Evolutionary conservation across 1,140 invertebrate species (phyloP), one percentile per base, ranked within the genome.

Genomic region (Drosophila subpulchrella): DNA sequence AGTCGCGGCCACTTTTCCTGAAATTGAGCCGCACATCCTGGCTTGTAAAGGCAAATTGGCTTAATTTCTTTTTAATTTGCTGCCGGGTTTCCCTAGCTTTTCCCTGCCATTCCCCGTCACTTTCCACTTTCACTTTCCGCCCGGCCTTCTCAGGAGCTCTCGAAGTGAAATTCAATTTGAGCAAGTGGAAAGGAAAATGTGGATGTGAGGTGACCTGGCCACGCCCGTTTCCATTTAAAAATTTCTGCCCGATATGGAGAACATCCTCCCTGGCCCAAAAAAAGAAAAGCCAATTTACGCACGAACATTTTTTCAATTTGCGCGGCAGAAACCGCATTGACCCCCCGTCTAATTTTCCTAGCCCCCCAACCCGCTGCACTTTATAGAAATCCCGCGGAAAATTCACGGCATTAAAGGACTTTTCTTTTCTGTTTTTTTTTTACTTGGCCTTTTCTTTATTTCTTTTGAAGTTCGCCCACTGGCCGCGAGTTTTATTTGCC

Each of bases 1-100:
- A 88, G 70, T 68, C 48, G 71, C 38, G 17, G 47, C 60, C 66
- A 61, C 73, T 67, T 73, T 59, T 66, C 51, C 66, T 77, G 61
- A 54, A 79, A 81, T 67, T 68, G 81, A 77, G 73, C 74, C 78
- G 71, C 57, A 46, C 60, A 54, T 79, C 61, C 70, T 61, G 58
- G 20, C 62, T 30, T 53, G 68, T 59, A 63, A 51, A 67, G 74
- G 65, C 81, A 90, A 90, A 90, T 90, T 90, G 85, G 85, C 88
- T 90, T 90, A 90, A 90, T 90, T 90, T 90, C 86, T 90, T 90
- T 90, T 90, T 90, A 90, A 90, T 90, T 90, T 90, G 83, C 85
- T 90, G 75, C 86, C 86, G 75, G 47, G 24, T 38, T 61, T 62
- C 8, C n/a, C n/a, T 8, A 15, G n/a, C 36, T 38, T 13, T 36